Conservation (phyloP, 2,888 invertebrate species). For the Cryptocephalus moraei region DNA sequence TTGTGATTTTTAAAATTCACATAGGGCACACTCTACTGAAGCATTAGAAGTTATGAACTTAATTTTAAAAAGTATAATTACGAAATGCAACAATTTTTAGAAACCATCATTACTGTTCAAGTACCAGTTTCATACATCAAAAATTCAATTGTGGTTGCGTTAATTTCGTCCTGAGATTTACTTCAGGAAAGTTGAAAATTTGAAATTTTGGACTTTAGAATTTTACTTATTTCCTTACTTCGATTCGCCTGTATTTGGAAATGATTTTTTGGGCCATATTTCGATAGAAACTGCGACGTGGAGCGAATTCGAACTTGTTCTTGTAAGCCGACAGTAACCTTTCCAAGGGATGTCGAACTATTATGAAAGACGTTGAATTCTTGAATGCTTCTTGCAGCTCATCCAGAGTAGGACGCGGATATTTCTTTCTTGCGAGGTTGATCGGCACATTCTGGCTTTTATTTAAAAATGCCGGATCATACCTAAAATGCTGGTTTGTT, state of each 20-base stretch:
- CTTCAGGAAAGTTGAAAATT: too few relatives aligned
- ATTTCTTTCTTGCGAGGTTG: constrained; percentile 66
- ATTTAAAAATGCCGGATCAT: constrained; percentile 64
- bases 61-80: too few relatives aligned
- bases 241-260: constrained; percentile 51
- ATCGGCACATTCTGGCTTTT: constrained; percentile 70
- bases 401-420: constrained; percentile 63
- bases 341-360: constrained; percentile 74
- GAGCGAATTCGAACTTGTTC: constrained; percentile 73
- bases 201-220: too few relatives aligned
- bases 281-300: constrained; percentile 73
- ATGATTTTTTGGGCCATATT: constrained; percentile 71
- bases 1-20: too few relatives aligned
- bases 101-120: too few relatives aligned
- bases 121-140: too few relatives aligned
- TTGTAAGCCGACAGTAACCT: constrained; percentile 71
- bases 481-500: constrained; percentile 35
- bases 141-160: too few relatives aligned
- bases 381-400: constrained; percentile 63
- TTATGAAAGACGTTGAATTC: constrained; percentile 64
- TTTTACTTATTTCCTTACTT: too few relatives aligned
- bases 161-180: too few relatives aligned
- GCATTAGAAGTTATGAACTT: too few relatives aligned
- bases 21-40: too few relatives aligned
- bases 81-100: too few relatives aligned